Evolutionary conservation across 2,113 vertebrate genomes (phyloP).

Genomic region (Sturnira hondurensis): DNA sequence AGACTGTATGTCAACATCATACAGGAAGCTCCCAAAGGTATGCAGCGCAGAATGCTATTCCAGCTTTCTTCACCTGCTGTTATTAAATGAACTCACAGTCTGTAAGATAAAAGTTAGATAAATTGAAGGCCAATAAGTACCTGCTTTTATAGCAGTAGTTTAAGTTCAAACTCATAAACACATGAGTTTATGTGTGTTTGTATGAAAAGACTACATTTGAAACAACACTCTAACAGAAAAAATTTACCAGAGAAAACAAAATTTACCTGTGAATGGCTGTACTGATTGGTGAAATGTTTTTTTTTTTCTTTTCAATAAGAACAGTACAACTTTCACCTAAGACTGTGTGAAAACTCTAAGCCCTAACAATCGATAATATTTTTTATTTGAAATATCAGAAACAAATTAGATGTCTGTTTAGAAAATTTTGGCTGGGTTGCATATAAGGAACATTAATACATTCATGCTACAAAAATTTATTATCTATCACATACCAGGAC

Average conservation of each 20-base stretch:
- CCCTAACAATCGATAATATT: background rate
- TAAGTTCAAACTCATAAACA: constrained; percentile 53
- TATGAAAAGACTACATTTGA: constrained; percentile 26
- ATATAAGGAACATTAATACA: background rate
- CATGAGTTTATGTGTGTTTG: constrained; percentile 58
- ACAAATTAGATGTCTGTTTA: background rate
- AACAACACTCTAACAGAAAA: constrained; percentile 50
- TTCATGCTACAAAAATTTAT: background rate
- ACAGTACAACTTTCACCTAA: background rate
- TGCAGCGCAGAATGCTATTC: background rate
- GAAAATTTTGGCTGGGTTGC: background rate
- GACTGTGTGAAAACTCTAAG: background rate
- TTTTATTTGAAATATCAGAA: constrained; percentile 34
- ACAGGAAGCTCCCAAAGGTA: constrained; percentile 37
- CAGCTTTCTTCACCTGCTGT: background rate
- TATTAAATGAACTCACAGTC: constrained; percentile 60
- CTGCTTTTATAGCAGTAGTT: constrained; percentile 56
- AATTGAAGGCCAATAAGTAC: constrained; percentile 55
- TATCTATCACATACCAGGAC: background rate
- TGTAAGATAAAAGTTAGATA: constrained; percentile 56
- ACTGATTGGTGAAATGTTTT: background rate
- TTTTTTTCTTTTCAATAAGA: constrained; percentile 25
- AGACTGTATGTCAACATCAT: constrained; percentile 24
- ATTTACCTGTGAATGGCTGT: background rate
- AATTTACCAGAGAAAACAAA: constrained; percentile 61